A percentile compares a stretch with the other conserved stretches of the same genome.
Evolutionary conservation across 2,113 vertebrate species (phyloP).

Genomic region (Mus musculus): DNA sequence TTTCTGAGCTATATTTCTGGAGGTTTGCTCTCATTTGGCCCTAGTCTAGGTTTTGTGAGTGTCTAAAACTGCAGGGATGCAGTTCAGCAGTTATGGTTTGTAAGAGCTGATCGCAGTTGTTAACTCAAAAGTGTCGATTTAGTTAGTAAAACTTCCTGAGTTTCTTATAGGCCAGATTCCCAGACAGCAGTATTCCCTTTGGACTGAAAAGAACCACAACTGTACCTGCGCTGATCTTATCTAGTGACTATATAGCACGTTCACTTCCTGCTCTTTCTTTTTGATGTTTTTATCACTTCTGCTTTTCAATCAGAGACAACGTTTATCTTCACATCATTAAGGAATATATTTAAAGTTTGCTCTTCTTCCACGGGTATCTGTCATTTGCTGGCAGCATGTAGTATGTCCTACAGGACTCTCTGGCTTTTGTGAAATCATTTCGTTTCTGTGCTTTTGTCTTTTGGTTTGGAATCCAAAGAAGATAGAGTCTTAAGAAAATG

Average conservation of each 20-base stretch:
- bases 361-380: slow-evolving; percentile 17
- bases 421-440: slow-evolving; percentile 61
- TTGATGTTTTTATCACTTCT: slow-evolving; percentile 61
- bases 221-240: slow-evolving; percentile 62
- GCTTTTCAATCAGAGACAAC: slow-evolving; percentile 25
- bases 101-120: not conserved
- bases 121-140: not conserved
- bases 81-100: not conserved
- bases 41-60: not conserved
- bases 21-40: not conserved
- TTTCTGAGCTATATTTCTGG: not conserved
- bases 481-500: not conserved
- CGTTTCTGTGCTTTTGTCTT: not conserved
- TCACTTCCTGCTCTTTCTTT: slow-evolving; percentile 28
- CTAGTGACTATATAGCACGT: slow-evolving; percentile 75
- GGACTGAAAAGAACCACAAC: slow-evolving; percentile 69
- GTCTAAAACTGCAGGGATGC: not conserved
- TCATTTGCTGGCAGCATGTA: slow-evolving; percentile 34
- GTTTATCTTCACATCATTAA: slow-evolving; percentile 61
- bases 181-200: slow-evolving; percentile 43
- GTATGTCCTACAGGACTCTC: not conserved
- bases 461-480: slow-evolving; percentile 65
- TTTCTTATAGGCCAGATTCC: not conserved
- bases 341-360: not conserved
- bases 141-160: not conserved